Conservation (phyloP, 30 jellyfish, hydroid and myxozoan genomes). For the Turritopsis rubra region DNA sequence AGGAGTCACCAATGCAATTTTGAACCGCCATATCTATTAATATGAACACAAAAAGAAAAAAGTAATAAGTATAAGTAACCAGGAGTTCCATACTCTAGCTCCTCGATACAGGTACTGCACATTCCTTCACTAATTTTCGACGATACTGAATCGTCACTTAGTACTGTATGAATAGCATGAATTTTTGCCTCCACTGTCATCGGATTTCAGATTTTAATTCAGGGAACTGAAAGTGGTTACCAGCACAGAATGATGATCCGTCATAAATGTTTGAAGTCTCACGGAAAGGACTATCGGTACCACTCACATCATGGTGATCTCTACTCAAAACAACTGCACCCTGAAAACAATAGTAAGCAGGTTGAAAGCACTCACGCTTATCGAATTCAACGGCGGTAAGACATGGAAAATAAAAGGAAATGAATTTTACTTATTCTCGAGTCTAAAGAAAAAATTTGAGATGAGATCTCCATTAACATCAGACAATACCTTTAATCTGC, state of each 20-base stretch:
- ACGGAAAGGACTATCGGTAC: conserved; percentile 99
- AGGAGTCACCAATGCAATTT: conserved; percentile 96
- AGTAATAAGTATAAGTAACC: not conserved
- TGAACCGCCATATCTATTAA: conserved; percentile 96
- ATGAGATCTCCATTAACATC: not conserved
- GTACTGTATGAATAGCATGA: too few species aligned
- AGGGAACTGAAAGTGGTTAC: conserved; percentile 37
- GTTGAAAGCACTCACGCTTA: too few species aligned
- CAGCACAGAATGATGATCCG: conserved; percentile 98
- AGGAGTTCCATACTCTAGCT: too few species aligned
- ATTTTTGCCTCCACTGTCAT: too few species aligned
- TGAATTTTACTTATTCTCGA: too few species aligned
- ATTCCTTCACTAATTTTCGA: not conserved
- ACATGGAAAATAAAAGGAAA: too few species aligned
- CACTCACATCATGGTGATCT: conserved; percentile 99
- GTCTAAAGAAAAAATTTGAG: too few species aligned
- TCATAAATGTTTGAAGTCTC: conserved; percentile 96
- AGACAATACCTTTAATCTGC: conserved; percentile 62
- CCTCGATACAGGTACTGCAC: too few species aligned
- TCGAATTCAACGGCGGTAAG: too few species aligned
- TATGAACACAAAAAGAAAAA: not conserved
- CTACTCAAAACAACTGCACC: conserved; percentile 94
- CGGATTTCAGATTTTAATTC: too few species aligned
- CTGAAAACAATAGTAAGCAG: conserved; percentile 22
- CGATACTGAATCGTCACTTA: not conserved